Evolutionary conservation across 2,888 invertebrate species (phyloP).

Genomic region (Schizotus pectinicornis): DNA sequence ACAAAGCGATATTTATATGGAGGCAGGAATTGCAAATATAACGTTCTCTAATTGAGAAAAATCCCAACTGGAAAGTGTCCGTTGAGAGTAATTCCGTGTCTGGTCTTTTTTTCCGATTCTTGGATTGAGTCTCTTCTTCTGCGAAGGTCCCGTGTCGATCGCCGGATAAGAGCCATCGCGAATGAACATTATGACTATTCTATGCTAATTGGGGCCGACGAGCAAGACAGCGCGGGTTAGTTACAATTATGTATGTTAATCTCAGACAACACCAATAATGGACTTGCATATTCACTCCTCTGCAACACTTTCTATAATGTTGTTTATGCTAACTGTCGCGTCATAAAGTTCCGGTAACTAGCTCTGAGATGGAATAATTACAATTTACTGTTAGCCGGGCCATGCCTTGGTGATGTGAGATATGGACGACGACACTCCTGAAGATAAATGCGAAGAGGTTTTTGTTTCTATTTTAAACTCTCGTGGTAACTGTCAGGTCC

Average conservation of each 20-base stretch:
- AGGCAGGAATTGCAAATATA: conserved; percentile 20
- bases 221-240: conserved; percentile 41
- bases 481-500: too few species aligned
- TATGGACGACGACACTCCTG: too few species aligned
- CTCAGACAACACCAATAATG: conserved; percentile 40
- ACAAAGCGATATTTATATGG: conserved; percentile 18
- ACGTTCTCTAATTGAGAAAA: conserved; percentile 15
- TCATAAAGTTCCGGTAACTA: conserved; percentile 41
- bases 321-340: conserved; percentile 34
- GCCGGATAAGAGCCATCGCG: conserved; percentile 37
- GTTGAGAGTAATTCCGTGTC: conserved; percentile 29
- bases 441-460: too few species aligned
- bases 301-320: conserved; percentile 39
- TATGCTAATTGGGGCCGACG: conserved; percentile 46
- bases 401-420: too few species aligned
- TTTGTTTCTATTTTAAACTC: too few species aligned
- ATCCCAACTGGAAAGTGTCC: conserved; percentile 22
- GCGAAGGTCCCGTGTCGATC: conserved; percentile 38
- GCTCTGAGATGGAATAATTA: conserved; percentile 30
- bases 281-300: conserved; percentile 40
- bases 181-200: conserved; percentile 50
- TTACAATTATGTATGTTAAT: conserved; percentile 52
- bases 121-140: conserved; percentile 27
- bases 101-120: conserved; percentile 19
- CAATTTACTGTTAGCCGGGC: conserved; percentile 24